A percentile compares a stretch with the other conserved stretches of the same genome.
Evolutionary conservation across 1,140 invertebrate genomes (phyloP).

Genomic region (Mercenaria mercenaria): DNA sequence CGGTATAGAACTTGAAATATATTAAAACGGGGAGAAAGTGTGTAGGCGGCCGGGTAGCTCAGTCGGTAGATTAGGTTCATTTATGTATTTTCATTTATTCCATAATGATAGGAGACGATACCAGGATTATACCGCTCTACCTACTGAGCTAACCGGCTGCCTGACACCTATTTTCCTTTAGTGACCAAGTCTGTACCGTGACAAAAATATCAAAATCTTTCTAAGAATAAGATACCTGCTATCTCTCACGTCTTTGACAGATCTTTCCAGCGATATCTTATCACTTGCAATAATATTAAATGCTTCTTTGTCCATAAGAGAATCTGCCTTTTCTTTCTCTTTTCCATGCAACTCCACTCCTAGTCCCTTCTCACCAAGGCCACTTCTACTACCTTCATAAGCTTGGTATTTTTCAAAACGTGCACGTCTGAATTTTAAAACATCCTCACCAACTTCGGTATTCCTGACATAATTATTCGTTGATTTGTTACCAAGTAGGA

Average conservation of each 20-base stretch:
- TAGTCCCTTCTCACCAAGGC: conserved; percentile 82
- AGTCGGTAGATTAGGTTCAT: too few relatives aligned
- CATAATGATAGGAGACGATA: too few relatives aligned
- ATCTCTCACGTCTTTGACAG: conserved; percentile 93
- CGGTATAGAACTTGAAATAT: too few relatives aligned
- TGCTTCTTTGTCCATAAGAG: conserved; percentile 91
- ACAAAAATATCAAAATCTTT: too few relatives aligned
- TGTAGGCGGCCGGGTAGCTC: too few relatives aligned
- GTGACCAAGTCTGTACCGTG: too few relatives aligned
- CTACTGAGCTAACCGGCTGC: too few relatives aligned
- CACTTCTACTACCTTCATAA: conserved; percentile 69
- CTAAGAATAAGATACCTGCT: conserved; percentile 89
- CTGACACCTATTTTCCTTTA: too few relatives aligned
- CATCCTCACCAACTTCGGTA: conserved; percentile 14
- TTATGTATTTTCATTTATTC: too few relatives aligned
- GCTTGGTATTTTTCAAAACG: conserved; percentile 75
- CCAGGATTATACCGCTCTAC: too few relatives aligned
- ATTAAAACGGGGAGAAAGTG: too few relatives aligned
- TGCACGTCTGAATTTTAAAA: conserved; percentile 69
- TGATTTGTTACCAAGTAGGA: conserved; percentile 19
- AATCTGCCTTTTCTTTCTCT: conserved; percentile 77
- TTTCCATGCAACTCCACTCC: conserved; percentile 77
- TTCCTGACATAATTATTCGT: not conserved
- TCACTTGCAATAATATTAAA: conserved; percentile 96
- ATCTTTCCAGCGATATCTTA: conserved; percentile 94